A percentile compares a stretch with the other conserved stretches of the same genome.
Evolutionary conservation across 2,888 invertebrate species (phyloP).

Genomic region (Subacronicta megacephala): DNA sequence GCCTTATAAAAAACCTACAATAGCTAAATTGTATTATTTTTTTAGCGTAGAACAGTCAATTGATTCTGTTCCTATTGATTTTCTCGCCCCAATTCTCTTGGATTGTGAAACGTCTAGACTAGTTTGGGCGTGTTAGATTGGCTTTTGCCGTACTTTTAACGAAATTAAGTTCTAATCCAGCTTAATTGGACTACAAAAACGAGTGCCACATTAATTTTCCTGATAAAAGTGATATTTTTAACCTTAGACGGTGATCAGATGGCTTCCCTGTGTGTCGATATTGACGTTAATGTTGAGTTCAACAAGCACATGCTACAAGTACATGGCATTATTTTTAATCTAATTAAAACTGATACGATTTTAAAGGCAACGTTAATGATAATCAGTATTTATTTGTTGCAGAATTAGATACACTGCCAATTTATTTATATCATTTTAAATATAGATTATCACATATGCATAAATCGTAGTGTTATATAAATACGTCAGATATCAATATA

Average conservation of each 20-base stretch:
- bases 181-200: slow-evolving; percentile 24
- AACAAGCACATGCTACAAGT: no score
- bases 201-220: slow-evolving; percentile 22
- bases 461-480: slow-evolving; percentile 21
- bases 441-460: slow-evolving; percentile 13
- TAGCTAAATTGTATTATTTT: slow-evolving; percentile 33
- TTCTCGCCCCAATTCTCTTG: slow-evolving; percentile 67
- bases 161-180: slow-evolving; percentile 22
- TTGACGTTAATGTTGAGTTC: background rate
- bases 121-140: slow-evolving; percentile 43
- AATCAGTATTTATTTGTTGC: background rate
- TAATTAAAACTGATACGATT: no score
- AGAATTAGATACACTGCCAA: slow-evolving; percentile 2
- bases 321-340: background rate
- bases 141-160: slow-evolving; percentile 33
- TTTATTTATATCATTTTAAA: slow-evolving; percentile 7
- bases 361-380: no score
- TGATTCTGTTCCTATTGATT: slow-evolving; percentile 65
- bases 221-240: slow-evolving; percentile 14
- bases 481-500: slow-evolving; percentile 14
- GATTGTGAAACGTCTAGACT: slow-evolving; percentile 62
- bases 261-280: background rate
- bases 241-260: background rate
- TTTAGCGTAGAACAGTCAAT: slow-evolving; percentile 31
- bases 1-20: slow-evolving; percentile 8